Percentiles rank a stretch among this genome's conserved stretches.
phyloP scores from a whole-genome alignment of 2,888 invertebrate genomes.

The Linnaemya tessellans region DNA sequence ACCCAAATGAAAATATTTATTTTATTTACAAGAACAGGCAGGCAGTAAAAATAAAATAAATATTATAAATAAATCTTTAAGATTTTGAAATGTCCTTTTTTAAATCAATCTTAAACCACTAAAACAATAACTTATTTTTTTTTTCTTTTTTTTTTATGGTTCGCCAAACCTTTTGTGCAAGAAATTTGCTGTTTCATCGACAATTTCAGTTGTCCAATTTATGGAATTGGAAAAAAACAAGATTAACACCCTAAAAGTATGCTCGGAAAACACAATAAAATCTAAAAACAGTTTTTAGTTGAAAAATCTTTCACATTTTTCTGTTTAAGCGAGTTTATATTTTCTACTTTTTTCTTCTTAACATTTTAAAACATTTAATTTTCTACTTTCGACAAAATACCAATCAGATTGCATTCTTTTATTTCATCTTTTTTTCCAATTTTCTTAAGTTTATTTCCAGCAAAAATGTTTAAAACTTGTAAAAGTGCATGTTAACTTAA shows the following conservation, averaged over 20 bases:
- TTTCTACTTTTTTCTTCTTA: neutral
- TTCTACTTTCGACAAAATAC: neutral
- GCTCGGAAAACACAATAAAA: neutral
- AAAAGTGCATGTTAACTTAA: too few relatives aligned
- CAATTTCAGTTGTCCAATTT: slow-evolving; percentile 4
- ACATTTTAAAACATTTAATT: neutral
- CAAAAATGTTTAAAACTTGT: too few relatives aligned
- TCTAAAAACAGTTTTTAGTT: neutral
- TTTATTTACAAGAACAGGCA: too few relatives aligned
- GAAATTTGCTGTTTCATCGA: neutral
- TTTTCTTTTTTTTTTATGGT: too few relatives aligned
- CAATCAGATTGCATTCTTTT: neutral
- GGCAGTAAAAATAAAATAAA: neutral
- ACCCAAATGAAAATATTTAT: too few relatives aligned
- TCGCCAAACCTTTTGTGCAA: neutral
- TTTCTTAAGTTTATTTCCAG: neutral
- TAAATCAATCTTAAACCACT: neutral
- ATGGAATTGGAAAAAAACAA: neutral
- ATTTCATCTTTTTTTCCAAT: neutral
- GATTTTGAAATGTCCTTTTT: neutral
- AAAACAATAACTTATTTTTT: neutral
- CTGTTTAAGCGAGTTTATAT: neutral
- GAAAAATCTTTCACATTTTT: neutral
- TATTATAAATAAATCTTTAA: neutral
- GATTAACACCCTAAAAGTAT: neutral